Conservation (phyloP, 2,113 vertebrate genomes). For the Amphiprion percula region DNA sequence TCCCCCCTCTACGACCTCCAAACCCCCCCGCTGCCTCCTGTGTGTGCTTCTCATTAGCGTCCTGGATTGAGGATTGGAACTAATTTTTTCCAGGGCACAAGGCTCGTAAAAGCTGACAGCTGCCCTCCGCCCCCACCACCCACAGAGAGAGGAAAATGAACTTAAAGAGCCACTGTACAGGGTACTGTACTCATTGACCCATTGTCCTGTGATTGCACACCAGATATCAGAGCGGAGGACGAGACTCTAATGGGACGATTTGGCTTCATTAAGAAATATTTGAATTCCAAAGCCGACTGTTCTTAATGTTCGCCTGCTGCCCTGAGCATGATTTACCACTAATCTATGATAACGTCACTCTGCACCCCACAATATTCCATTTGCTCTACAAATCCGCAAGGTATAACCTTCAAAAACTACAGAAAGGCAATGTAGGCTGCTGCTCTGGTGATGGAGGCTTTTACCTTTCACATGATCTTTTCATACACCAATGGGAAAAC, state of each 20-base stretch:
- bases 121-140: conserved; percentile 53
- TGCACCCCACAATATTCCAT: not conserved
- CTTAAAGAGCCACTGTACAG: conserved; percentile 48
- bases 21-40: conserved; percentile 11
- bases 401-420: not conserved
- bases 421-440: not conserved
- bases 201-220: conserved; percentile 20
- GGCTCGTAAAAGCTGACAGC: conserved; percentile 67
- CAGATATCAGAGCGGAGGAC: conserved; percentile 1
- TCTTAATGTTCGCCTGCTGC: not conserved
- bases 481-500: not conserved
- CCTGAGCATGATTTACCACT: not conserved
- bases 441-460: not conserved
- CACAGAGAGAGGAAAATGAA: conserved; percentile 46
- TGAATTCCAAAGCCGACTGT: not conserved
- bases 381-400: not conserved
- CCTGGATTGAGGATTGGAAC: conserved; percentile 65
- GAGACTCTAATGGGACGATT: not conserved
- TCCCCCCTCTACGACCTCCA: conserved; percentile 14
- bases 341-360: not conserved
- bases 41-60: conserved; percentile 73
- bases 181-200: conserved; percentile 52
- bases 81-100: conserved; percentile 61
- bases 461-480: not conserved
- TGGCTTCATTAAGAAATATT: not conserved